phyloP scores from a whole-genome alignment of 2,113 vertebrate species.

The Eptatretus burgeri region DNA sequence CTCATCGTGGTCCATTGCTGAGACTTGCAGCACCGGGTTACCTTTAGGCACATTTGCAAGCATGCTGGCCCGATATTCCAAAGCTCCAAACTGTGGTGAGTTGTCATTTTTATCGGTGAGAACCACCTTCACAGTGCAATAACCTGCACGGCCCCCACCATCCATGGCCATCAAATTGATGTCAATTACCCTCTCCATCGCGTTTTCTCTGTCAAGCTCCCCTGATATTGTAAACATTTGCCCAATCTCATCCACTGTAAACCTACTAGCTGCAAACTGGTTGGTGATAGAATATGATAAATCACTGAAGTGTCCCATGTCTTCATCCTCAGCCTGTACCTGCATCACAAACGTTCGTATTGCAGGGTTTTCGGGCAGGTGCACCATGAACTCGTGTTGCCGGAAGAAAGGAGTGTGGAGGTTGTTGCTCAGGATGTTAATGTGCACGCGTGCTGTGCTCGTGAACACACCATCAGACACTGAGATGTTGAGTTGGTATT shows the following conservation, averaged over 20 bases:
- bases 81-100: conserved; percentile 49
- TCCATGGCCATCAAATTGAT: conserved; percentile 66
- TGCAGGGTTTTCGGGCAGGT: conserved; percentile 59
- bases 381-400: conserved; percentile 57
- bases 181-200: conserved; percentile 47
- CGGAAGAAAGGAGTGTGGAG: conserved; percentile 52
- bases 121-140: conserved; percentile 63
- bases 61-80: conserved; percentile 45
- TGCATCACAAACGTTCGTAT: conserved; percentile 37
- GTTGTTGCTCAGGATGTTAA: conserved; percentile 49
- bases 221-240: conserved; percentile 43
- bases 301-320: conserved; percentile 36
- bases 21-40: conserved; percentile 38
- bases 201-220: conserved; percentile 58
- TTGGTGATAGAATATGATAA: conserved; percentile 63
- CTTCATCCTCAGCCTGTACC: conserved; percentile 43
- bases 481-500: conserved; percentile 42
- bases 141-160: conserved; percentile 61
- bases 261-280: conserved; percentile 62
- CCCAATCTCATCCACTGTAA: conserved; percentile 43
- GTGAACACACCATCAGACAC: conserved; percentile 82
- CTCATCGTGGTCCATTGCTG: conserved; percentile 68
- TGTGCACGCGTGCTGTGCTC: conserved; percentile 33
- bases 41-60: conserved; percentile 38
- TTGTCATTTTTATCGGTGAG: conserved; percentile 89